Base-by-base conservation (phyloP, 2,888 invertebrate genomes). In the Morpho achilles region DNA sequence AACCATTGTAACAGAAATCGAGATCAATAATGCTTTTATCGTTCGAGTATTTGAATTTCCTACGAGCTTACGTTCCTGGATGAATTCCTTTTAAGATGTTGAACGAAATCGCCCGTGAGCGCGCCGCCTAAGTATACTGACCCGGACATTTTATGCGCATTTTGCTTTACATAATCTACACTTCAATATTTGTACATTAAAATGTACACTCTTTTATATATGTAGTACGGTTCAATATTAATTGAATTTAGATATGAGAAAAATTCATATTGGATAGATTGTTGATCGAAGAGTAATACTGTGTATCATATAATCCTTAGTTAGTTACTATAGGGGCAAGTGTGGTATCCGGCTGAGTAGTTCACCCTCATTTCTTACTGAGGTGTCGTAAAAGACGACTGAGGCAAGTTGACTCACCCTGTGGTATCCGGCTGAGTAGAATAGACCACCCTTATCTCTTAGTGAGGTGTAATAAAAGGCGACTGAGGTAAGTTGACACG, bases 41-140 rank as follows among this genome's bases (percentile, higher is more conserved):
- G 75, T 70, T 77, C 63, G 66, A 77, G 76, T 80, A 84, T 86
- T 85, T 82, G 84, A 84, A 81, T 82, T 81, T 80, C 72, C 73
- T 72, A 67, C 73, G 67, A 72, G 75, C 74, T 78, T 73, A 67
- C 73, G 76, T 73, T 73, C 76, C 71, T 75, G 67, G 75, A 77
- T 73, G 77, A 81, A 82, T 82, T 81, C 79, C 77, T 75, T 75
- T 76, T 75, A 73, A 78, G 74, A 77, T 75, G 72, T 71, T 66
- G 71, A 71, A 70, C 73, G 69, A 76, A 79, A 77, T 80, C 74
- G 70, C 62, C 68, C 66, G 66, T 67, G 67, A 68, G 67, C 61
- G 61, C 55, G 66, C 63, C 64, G 73, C 71, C 71, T 76, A 72
- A 77, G 74, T 73, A 77, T 71, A 78, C 75, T 78, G 75, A 75